A percentile compares a stretch with the other conserved stretches of the same genome.
Evolutionary conservation across 1,140 invertebrate genomes (phyloP).

Genomic region (Zelostemma sp.): DNA sequence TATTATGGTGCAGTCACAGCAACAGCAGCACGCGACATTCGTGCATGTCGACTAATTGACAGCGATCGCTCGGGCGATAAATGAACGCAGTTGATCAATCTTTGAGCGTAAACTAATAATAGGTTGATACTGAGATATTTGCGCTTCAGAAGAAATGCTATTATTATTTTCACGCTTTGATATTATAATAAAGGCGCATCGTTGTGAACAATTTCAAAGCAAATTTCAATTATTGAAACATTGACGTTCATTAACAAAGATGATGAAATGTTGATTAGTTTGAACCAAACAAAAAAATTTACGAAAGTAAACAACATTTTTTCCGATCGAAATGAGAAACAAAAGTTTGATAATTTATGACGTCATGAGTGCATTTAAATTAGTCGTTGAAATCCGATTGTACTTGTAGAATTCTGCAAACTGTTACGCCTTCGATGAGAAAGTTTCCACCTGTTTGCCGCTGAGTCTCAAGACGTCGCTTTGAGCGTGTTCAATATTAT

Average conservation of each 20-base stretch:
- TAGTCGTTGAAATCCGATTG: conserved; percentile 5
- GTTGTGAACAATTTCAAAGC: background rate
- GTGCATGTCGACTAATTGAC: conserved; percentile 1
- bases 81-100: background rate
- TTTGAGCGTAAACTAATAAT: no score
- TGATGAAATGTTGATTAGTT: no score
- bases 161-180: no score
- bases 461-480: background rate
- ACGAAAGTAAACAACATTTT: no score
- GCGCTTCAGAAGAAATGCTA: no score
- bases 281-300: no score
- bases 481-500: background rate
- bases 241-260: no score
- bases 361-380: background rate
- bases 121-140: no score
- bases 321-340: background rate
- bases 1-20: background rate
- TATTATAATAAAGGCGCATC: no score
- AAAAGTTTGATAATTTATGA: background rate
- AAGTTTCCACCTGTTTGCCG: conserved; percentile 5
- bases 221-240: background rate
- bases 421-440: conserved; percentile 7
- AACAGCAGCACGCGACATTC: conserved; percentile 1
- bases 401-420: background rate
- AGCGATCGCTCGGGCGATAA: background rate